phyloP scores from a whole-genome alignment of 2,113 vertebrate species.

The Laticauda colubrina region DNA sequence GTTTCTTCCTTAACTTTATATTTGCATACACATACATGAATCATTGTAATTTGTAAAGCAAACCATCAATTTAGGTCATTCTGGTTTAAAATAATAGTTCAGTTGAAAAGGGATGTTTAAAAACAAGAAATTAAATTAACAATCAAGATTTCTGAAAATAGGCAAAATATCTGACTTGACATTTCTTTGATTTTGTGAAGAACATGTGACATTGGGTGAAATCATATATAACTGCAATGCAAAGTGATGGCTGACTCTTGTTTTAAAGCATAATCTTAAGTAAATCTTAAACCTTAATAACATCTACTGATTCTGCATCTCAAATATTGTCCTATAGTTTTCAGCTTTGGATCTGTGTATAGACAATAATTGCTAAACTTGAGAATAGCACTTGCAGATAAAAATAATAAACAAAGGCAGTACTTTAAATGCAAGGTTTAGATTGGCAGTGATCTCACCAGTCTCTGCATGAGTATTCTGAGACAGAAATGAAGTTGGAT shows the following conservation, averaged over 20 bases:
- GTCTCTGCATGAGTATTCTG: background rate
- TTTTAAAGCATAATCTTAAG: background rate
- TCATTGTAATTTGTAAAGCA: background rate
- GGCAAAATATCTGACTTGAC: background rate
- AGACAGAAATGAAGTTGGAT: background rate
- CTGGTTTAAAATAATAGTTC: background rate
- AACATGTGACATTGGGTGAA: background rate
- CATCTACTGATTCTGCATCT: background rate
- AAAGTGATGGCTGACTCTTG: background rate
- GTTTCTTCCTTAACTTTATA: background rate
- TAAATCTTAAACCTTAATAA: background rate
- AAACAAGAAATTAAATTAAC: background rate
- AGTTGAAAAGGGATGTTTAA: background rate
- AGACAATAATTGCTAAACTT: background rate
- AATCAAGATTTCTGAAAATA: background rate
- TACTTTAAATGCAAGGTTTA: background rate
- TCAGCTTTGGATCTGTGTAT: background rate
- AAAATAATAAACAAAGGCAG: background rate
- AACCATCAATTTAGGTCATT: background rate
- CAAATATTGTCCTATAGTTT: background rate
- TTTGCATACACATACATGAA: background rate
- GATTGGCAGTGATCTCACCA: too few species aligned
- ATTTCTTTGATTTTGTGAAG: background rate
- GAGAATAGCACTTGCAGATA: background rate
- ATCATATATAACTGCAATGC: background rate